These are phyloP conservation scores for Brachypalpus laphriformis DNA, from an alignment of 2,888 invertebrate species.

Conservation along the genomic window DNA sequence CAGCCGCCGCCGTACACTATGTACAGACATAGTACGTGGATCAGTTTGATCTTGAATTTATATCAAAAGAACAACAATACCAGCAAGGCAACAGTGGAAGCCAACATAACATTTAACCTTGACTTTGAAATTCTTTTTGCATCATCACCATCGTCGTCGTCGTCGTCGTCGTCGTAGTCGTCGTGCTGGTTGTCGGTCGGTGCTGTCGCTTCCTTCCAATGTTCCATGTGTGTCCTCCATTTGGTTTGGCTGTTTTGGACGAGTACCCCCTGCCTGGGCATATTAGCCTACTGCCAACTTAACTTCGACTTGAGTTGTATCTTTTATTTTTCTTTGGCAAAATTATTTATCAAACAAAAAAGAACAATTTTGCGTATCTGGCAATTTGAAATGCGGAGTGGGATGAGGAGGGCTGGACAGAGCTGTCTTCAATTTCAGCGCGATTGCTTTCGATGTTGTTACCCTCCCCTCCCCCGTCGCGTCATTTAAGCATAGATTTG, in stretches of 20 bases:
- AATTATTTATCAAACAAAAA: slow-evolving; percentile 40
- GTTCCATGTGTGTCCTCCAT: slow-evolving; percentile 64
- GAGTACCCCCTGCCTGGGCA: slow-evolving; percentile 67
- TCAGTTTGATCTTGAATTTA: slow-evolving; percentile 72
- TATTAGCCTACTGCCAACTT: slow-evolving; percentile 72
- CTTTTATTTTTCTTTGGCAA: slow-evolving; percentile 24
- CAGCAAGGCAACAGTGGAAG: slow-evolving; percentile 43
- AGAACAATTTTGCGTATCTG: slow-evolving; percentile 5
- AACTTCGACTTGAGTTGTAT: slow-evolving; percentile 25
- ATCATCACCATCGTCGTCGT: slow-evolving; percentile 51
- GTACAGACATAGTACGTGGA: slow-evolving; percentile 69
- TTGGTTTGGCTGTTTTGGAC: slow-evolving; percentile 55
- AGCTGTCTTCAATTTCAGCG: slow-evolving; percentile 13
- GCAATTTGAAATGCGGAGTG: slow-evolving; percentile 9
- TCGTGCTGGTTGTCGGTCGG: slow-evolving; percentile 1
- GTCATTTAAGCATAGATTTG: slow-evolving; percentile 60
- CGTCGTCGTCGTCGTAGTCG: slow-evolving; percentile 8
- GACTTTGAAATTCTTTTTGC: slow-evolving; percentile 74
- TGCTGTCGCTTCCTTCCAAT: slow-evolving; percentile 54
- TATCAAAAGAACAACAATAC: slow-evolving; percentile 55
- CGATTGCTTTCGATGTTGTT: too few relatives aligned
- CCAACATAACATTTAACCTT: slow-evolving; percentile 72
- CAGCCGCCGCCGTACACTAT: slow-evolving; percentile 30
- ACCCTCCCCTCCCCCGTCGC: not conserved
- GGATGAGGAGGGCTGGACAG: not conserved